Percentiles rank a stretch among this genome's conserved stretches.
These are phyloP conservation scores for Diadumene lineata DNA, from an alignment of 92 coral and sea anemone genomes.

Conservation along the genomic window DNA sequence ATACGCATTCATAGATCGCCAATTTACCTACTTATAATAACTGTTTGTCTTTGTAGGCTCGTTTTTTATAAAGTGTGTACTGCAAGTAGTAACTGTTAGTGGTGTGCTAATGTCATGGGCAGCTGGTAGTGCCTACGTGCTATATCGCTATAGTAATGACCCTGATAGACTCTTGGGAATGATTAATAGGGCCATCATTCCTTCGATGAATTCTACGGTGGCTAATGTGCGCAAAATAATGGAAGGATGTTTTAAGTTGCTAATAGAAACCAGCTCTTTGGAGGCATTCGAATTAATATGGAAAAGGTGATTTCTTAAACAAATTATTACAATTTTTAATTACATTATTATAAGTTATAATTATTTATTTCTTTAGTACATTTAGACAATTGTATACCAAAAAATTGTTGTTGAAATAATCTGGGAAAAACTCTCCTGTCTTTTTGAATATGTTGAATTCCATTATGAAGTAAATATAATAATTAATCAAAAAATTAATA, in stretches of 20 bases:
- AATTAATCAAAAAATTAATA: no score
- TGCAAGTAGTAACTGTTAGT: not conserved
- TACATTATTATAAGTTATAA: no score
- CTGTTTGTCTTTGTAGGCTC: conserved; percentile 1
- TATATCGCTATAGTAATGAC: not conserved
- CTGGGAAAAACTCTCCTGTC: no score
- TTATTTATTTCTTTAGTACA: no score
- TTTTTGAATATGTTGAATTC: no score
- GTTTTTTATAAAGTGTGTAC: not conserved
- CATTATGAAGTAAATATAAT: no score
- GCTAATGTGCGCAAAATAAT: not conserved
- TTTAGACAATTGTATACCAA: no score
- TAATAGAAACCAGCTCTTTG: not conserved
- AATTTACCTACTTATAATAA: no score
- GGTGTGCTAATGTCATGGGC: not conserved
- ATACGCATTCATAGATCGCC: no score
- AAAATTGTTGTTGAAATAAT: no score
- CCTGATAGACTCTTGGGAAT: not conserved
- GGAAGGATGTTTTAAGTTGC: not conserved
- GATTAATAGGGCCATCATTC: not conserved
- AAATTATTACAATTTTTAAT: no score
- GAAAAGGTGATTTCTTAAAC: conserved; percentile 3
- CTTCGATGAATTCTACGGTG: not conserved
- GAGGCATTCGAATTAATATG: not conserved
- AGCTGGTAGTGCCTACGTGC: not conserved